These are phyloP conservation scores for Gyps fulvus DNA, from an alignment of 2,113 vertebrate species.

Conservation along the genomic window DNA sequence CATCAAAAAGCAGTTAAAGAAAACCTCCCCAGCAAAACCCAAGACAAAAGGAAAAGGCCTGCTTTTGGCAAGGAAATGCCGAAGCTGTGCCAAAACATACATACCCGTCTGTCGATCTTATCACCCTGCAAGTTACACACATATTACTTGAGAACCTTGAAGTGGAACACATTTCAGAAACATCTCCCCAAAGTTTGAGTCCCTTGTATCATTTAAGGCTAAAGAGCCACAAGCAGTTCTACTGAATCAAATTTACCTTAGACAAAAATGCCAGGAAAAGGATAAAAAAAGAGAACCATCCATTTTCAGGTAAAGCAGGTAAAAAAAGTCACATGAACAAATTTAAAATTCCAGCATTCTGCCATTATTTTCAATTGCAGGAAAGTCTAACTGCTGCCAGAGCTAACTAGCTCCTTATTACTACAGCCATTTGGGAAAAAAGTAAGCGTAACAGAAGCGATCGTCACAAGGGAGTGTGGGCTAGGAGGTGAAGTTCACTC, in stretches of 20 bases:
- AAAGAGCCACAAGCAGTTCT: neutral
- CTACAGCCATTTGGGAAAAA: accelerated
- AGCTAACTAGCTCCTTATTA: neutral
- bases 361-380: neutral
- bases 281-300: neutral
- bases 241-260: neutral
- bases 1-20: slow-evolving; percentile 76
- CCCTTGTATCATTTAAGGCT: neutral
- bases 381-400: neutral
- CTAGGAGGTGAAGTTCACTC: neutral
- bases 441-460: accelerated
- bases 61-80: slow-evolving; percentile 71
- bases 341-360: neutral
- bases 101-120: slow-evolving; percentile 99
- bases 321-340: neutral
- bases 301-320: neutral
- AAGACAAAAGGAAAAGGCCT: slow-evolving; percentile 69
- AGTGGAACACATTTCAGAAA: neutral
- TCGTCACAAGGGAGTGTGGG: accelerated
- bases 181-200: neutral
- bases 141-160: slow-evolving; percentile 15
- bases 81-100: slow-evolving; percentile 75
- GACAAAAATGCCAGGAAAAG: neutral
- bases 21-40: slow-evolving; percentile 65
- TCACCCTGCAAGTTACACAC: slow-evolving; percentile 96